Evolutionary conservation across 2,797 vertebrate genomes (phyloP), one percentile per base, ranked within the genome.

Genomic region (Tarsius wallacei): DNA sequence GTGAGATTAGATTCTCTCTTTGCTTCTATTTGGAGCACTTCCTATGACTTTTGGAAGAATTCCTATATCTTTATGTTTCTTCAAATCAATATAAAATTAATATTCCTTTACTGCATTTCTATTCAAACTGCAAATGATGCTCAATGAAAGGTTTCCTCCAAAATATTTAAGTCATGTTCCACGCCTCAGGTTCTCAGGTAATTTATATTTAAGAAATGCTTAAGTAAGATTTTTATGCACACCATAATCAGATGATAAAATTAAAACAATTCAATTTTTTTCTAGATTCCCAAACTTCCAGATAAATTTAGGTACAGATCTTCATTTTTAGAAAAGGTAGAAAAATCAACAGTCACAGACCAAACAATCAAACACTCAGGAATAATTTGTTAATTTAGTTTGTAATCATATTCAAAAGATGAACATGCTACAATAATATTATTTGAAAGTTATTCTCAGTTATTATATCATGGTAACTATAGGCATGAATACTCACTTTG

Each of bases 61-160:
- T 73, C 4, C 0, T 66, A 0, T 47, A 21, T 66, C 1, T 53
- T 83, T 77, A 36, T 82, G 31, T 64, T 70, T 82, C 47, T 88
- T 92, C 16, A 89, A 21, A 63, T 10, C 22, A 95, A 33, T 55
- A 59, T 82, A 84, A 89, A 90, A 84, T 78, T 57, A n/a, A 90
- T 55, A 63, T 64, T 14, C 2, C 53, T 55, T 11, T n/a, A 59
- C 14, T 82, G 33, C 26, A 6, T 76, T 78, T 71, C 22, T 71
- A 31, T 68, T 84, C 51, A 85, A 97, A 94, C 87, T 21, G 89
- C 5, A 24, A 76, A 15, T 22, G 16, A 66, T 53, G 16, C 7
- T 89, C 26, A 94, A 0, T 71, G 26, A 8, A 76, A 92, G 21
- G 0, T 89, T 90, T 81, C 64, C 28, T 74, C 13, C 73, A 84